A percentile compares a stretch with the other conserved stretches of the same genome.
Conservation (phyloP, 1,140 invertebrate species). For the Drosophila tristis region DNA sequence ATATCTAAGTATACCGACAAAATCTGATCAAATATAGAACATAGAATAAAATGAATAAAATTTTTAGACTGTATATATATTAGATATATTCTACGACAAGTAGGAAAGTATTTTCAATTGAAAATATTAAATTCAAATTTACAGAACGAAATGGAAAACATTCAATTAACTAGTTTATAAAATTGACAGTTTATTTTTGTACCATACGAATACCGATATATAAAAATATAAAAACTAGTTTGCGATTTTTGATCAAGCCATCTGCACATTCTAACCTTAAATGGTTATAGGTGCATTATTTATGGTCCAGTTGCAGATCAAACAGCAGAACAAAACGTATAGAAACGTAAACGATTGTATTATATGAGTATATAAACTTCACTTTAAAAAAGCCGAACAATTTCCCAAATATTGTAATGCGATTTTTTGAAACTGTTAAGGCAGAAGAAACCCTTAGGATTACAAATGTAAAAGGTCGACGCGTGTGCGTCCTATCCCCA, state of each 20-base stretch:
- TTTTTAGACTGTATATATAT: conserved; percentile 25
- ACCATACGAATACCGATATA: conserved; percentile 54
- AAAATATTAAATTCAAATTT: conserved; percentile 21
- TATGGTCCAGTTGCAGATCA: conserved; percentile 49
- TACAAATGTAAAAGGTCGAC: conserved; percentile 5
- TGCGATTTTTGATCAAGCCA: conserved; percentile 14
- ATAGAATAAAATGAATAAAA: conserved; percentile 8
- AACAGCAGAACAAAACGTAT: conserved; percentile 15
- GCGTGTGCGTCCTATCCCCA: conserved; percentile 2
- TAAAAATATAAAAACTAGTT: conserved; percentile 16
- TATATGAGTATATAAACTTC: conserved; percentile 47
- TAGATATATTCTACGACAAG: conserved; percentile 13
- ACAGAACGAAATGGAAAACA: conserved; percentile 13
- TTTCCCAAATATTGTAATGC: conserved; percentile 23
- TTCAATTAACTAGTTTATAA: conserved; percentile 38
- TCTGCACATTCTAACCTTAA: conserved; percentile 26
- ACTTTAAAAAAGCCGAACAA: conserved; percentile 33
- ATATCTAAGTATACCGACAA: conserved; percentile 16
- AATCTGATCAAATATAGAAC: conserved; percentile 16
- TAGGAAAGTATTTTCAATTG: conserved; percentile 33
- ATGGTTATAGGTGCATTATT: conserved; percentile 43
- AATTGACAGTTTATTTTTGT: conserved; percentile 64
- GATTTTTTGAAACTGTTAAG: conserved; percentile 38
- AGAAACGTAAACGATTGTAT: conserved; percentile 61
- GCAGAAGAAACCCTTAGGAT: conserved; percentile 25